Evolutionary conservation across 2,888 invertebrate genomes (phyloP), one percentile per base, ranked within the genome.

Genomic region (Leptinotarsa rubiginosa): DNA sequence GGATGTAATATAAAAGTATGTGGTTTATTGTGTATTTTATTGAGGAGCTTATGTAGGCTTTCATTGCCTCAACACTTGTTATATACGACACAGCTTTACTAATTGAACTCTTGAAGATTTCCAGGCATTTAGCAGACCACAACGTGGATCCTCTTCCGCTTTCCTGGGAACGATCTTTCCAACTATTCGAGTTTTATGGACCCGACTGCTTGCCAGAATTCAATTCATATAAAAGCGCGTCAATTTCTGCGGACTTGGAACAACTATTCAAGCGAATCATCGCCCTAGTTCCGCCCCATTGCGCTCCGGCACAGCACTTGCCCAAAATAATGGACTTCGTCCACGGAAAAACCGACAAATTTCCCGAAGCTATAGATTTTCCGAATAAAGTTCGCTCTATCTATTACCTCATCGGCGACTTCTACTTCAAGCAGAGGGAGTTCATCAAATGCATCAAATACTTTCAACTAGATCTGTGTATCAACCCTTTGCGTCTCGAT

Each of bases 331-430:
- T 77, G 75, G 81, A 82, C 67, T 83, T 75, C 73, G 80, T 83
- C 20, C 76, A 81, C 47, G 82, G 82, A 3, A 81, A 81, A 69
- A 77, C 73, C 0, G 81, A 81, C 13, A 77, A 75, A 25, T 75
- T 87, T 65, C 86, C 86, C 3, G 81, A 83, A 72, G 79, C 85
- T 5, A 82, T 87, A 10, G 83, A 84, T 1, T 88, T 88, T 77
- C 87, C 16, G 1, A 56, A 56, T 13, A 56, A 56, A 22, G 56
- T 56, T 3, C 91, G 91, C 52, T 93, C 94, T 70, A 92, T 97
- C 74, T 98, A 95, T 86, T 98, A 97, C 85, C 89, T 98, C n/a
- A 88, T 98, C 31, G 98, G 94, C 1, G 98, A 98, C 89, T 96
- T 94, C 87, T 94, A 97, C 87, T 96, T 97, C 84, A 98, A 98